Conservation (phyloP, 2,888 invertebrate genomes). For the Eulithis testata region DNA sequence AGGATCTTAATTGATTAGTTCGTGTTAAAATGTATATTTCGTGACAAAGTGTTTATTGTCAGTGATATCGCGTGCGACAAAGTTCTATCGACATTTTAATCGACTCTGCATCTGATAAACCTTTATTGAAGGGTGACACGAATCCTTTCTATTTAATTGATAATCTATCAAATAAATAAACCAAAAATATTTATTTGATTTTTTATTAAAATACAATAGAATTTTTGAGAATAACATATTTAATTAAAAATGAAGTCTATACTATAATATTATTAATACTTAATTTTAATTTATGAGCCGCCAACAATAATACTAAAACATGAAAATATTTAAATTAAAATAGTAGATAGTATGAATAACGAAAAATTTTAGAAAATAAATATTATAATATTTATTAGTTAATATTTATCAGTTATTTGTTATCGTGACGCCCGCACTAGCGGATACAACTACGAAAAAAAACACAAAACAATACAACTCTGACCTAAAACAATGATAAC, state of each 20-base stretch:
- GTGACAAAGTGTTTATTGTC: conserved; percentile 37
- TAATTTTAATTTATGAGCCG: too few species aligned
- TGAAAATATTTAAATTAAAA: too few species aligned
- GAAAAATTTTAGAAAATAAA: too few species aligned
- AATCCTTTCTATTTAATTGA: conserved; percentile 8
- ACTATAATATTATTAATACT: too few species aligned
- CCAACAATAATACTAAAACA: too few species aligned
- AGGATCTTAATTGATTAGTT: conserved; percentile 29
- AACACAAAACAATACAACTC: conserved; percentile 30
- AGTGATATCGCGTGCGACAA: conserved; percentile 51
- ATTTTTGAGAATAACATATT: too few species aligned
- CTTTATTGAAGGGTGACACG: conserved; percentile 22
- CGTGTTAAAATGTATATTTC: conserved; percentile 29
- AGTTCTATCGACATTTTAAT: conserved; percentile 52
- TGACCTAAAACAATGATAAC: conserved; percentile 30
- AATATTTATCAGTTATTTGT: conserved; percentile 4
- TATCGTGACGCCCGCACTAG: conserved; percentile 50
- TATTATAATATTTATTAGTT: too few species aligned
- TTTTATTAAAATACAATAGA: too few species aligned
- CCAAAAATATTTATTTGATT: too few species aligned
- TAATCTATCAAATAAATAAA: neutral
- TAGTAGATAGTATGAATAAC: too few species aligned
- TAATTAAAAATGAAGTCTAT: too few species aligned
- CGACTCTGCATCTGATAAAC: conserved; percentile 28
- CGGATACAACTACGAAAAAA: conserved; percentile 39